A percentile compares a stretch with the other conserved stretches of the same genome.
Evolutionary conservation across 2,797 vertebrate genomes (phyloP).

Genomic region (Rhinichthys osculus): DNA sequence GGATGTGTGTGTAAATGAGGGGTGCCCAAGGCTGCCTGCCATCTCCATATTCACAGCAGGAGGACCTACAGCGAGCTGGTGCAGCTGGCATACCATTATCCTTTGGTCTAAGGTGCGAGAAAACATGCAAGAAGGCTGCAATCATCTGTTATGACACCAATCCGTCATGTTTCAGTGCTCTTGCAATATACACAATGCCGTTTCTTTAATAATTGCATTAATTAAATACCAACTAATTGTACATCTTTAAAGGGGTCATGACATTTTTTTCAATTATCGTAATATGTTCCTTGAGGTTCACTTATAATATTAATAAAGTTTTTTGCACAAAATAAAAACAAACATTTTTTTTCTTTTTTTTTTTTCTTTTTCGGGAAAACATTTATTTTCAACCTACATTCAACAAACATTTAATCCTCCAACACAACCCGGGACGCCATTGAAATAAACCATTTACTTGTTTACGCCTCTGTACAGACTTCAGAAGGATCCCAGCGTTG

Average conservation of each 20-base stretch:
- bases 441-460: neutral
- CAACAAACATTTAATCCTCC: neutral
- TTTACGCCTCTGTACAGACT: neutral
- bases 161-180: neutral
- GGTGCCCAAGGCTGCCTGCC: constrained; percentile 3
- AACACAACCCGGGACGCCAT: neutral
- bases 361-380: too few species aligned
- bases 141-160: constrained; percentile 15
- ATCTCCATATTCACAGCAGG: constrained; percentile 44
- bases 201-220: neutral
- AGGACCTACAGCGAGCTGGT: constrained; percentile 21
- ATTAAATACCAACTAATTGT: neutral
- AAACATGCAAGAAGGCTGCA: neutral
- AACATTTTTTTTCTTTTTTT: too few species aligned
- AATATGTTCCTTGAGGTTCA: neutral
- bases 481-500: too few species aligned
- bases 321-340: neutral
- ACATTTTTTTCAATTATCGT: neutral
- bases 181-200: neutral
- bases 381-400: too few species aligned
- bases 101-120: constrained; percentile 19
- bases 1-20: constrained; percentile 36
- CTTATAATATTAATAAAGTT: neutral
- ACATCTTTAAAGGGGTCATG: neutral
- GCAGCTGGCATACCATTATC: constrained; percentile 11